These are phyloP conservation scores for Panopea generosa DNA, from an alignment of 2,888 invertebrate genomes.

Conservation along the genomic window DNA sequence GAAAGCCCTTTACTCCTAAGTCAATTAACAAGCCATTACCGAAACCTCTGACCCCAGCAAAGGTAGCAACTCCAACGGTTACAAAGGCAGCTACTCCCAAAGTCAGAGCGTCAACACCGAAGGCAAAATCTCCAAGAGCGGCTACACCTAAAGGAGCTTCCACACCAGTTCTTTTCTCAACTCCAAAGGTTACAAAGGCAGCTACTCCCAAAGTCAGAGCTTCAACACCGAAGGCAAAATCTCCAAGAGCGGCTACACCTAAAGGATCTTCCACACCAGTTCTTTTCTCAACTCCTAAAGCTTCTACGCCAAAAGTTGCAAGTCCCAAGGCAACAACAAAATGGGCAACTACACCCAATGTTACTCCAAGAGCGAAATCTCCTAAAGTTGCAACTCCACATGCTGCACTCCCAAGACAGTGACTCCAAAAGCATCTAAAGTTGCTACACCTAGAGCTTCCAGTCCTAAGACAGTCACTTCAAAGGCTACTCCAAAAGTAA, in stretches of 20 bases:
- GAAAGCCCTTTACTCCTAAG: not conserved
- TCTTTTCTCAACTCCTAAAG: slow-evolving; percentile 22
- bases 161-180: not conserved
- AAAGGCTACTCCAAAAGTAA: slow-evolving; percentile 39
- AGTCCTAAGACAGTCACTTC: slow-evolving; percentile 42
- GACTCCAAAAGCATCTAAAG: slow-evolving; percentile 36
- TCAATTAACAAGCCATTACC: too few relatives aligned
- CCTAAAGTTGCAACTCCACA: slow-evolving; percentile 33
- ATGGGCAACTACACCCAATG: slow-evolving; percentile 8
- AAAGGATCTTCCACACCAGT: not conserved
- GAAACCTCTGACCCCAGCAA: too few relatives aligned
- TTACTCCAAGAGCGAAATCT: slow-evolving; percentile 6
- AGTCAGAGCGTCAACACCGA: slow-evolving; percentile 44
- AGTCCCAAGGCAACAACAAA: slow-evolving; percentile 26
- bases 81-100: not conserved
- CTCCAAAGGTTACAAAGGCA: slow-evolving; percentile 5
- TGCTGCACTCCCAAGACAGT: slow-evolving; percentile 27
- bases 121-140: slow-evolving; percentile 20
- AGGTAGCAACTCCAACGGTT: slow-evolving; percentile 5
- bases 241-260: slow-evolving; percentile 33
- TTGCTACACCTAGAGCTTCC: slow-evolving; percentile 28
- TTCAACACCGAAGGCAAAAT: slow-evolving; percentile 30
- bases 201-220: slow-evolving; percentile 16
- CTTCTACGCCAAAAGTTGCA: slow-evolving; percentile 16
- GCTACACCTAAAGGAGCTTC: slow-evolving; percentile 23